Evolutionary conservation across 2,113 vertebrate genomes (phyloP).

Genomic region (Leptosomus discolor): DNA sequence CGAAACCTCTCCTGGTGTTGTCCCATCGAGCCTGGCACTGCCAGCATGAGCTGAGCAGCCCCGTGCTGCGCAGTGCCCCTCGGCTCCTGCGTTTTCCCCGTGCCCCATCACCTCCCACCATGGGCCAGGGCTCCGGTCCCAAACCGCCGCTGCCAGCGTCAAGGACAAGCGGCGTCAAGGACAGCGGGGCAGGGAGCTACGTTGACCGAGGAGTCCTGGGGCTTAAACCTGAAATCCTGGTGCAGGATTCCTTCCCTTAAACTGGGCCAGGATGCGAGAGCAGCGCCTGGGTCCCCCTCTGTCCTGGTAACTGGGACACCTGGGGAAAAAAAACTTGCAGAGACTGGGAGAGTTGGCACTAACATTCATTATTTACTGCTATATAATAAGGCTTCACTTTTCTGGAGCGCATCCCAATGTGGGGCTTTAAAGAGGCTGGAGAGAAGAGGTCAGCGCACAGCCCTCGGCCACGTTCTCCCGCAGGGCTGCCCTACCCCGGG

Average conservation of each 20-base stretch:
- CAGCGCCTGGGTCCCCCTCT: rapidly evolving
- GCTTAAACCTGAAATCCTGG: not conserved
- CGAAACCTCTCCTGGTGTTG: rapidly evolving
- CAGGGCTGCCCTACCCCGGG: not conserved
- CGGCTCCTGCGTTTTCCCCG: rapidly evolving
- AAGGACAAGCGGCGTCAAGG: not conserved
- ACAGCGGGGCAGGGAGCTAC: not conserved
- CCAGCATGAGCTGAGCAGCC: not conserved
- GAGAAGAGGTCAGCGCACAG: not conserved
- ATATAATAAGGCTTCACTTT: not conserved
- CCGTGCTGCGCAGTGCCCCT: too few species aligned
- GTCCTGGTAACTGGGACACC: not conserved
- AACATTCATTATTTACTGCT: not conserved
- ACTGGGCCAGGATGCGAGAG: not conserved
- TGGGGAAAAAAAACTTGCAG: not conserved
- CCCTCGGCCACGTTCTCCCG: not conserved
- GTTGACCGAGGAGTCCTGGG: not conserved
- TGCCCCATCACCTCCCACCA: rapidly evolving
- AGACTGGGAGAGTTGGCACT: not conserved
- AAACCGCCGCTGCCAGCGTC: rapidly evolving
- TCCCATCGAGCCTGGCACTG: not conserved
- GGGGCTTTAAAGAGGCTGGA: not conserved
- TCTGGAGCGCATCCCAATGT: not conserved
- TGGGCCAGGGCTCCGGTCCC: not conserved
- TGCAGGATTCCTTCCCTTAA: not conserved